Evolutionary conservation across 2,888 invertebrate genomes (phyloP).

Genomic region (Hyppa rectilinea): DNA sequence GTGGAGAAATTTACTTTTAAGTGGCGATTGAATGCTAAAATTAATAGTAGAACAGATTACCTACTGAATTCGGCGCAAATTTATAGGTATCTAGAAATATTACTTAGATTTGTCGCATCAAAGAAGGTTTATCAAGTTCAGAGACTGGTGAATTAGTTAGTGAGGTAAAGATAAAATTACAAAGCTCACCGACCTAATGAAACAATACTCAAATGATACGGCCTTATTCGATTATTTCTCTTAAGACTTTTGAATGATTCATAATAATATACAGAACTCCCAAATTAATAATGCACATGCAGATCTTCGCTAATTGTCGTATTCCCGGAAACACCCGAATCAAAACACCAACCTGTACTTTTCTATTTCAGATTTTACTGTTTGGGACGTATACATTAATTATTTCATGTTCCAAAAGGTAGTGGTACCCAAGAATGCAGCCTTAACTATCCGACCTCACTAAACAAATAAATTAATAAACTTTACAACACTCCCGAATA

Average conservation of each 20-base stretch:
- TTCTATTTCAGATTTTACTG: too few species aligned
- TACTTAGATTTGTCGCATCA: neutral
- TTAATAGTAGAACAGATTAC: slow-evolving; percentile 1
- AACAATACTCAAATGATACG: neutral
- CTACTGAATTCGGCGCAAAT: neutral
- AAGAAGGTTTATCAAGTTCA: neutral
- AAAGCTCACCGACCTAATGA: neutral
- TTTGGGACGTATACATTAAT: too few species aligned
- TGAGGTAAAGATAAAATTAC: neutral
- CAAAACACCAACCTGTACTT: too few species aligned
- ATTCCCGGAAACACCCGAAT: too few species aligned
- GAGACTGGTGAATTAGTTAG: neutral
- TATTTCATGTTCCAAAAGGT: too few species aligned
- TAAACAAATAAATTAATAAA: slow-evolving; percentile 21
- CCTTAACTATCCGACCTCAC: neutral
- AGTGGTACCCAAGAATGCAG: neutral
- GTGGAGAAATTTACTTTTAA: neutral
- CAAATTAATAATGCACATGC: too few species aligned
- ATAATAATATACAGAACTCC: too few species aligned
- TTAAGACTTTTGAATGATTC: neutral
- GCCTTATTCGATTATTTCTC: neutral
- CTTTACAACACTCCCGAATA: slow-evolving; percentile 25
- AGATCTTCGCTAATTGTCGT: too few species aligned
- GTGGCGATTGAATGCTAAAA: slow-evolving; percentile 1
- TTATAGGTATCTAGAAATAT: neutral